These are phyloP conservation scores for Lasiurus borealis DNA, from an alignment of 2,113 vertebrate species.

Conservation along the genomic window DNA sequence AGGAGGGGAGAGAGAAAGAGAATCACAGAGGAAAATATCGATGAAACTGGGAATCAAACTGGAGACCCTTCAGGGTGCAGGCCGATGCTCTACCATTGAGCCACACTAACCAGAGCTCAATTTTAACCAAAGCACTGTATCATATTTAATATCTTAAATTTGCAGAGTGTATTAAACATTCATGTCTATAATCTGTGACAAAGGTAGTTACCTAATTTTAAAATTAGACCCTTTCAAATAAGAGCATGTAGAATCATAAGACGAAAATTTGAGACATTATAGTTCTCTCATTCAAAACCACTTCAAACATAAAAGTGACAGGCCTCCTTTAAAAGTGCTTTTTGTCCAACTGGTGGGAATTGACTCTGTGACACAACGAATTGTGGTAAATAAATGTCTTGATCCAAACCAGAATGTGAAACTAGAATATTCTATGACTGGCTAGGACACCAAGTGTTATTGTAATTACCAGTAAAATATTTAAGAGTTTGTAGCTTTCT, in stretches of 20 bases:
- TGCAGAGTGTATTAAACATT: not conserved
- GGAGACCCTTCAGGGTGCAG: no score
- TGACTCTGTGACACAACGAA: not conserved
- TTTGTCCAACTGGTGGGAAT: not conserved
- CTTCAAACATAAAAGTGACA: not conserved
- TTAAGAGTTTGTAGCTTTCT: not conserved
- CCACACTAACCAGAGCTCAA: not conserved
- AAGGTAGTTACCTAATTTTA: constrained; percentile 19
- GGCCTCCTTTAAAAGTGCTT: not conserved
- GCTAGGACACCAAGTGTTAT: not conserved
- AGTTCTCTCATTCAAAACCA: not conserved
- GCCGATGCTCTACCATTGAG: no score
- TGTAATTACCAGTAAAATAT: not conserved
- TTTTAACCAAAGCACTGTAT: not conserved
- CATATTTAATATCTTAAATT: not conserved
- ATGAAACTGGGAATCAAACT: no score
- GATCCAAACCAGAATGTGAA: not conserved
- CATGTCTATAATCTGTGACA: not conserved
- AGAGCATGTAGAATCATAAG: not conserved
- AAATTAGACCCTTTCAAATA: constrained; percentile 21
- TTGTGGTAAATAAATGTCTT: not conserved
- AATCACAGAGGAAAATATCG: no score
- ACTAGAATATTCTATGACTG: constrained; percentile 1
- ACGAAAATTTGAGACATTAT: not conserved
- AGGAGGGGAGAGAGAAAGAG: no score